Conservation (phyloP, 1,140 invertebrate genomes). For the Heliothis virescens region DNA sequence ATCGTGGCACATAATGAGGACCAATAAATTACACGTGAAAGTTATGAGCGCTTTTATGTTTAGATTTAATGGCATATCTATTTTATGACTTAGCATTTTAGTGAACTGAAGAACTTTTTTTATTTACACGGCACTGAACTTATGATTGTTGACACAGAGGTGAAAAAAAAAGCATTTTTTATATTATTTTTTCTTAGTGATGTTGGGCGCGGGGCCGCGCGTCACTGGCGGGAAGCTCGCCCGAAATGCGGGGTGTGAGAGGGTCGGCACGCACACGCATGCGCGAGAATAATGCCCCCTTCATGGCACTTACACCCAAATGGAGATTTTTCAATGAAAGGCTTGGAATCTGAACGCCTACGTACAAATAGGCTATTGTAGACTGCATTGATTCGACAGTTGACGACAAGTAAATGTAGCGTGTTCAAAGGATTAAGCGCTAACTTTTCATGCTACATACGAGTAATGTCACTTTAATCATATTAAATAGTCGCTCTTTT, state of each 20-base stretch:
- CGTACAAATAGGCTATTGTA: constrained; percentile 9
- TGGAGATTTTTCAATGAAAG: constrained; percentile 54
- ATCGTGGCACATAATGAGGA: constrained; percentile 76
- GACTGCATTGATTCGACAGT: constrained; percentile 25
- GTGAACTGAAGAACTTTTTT: constrained; percentile 28
- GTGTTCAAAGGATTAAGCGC: neutral
- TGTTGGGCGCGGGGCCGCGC: constrained; percentile 57
- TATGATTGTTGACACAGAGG: neutral
- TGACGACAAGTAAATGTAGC: constrained; percentile 4
- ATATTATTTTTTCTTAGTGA: constrained; percentile 50
- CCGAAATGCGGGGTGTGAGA: constrained; percentile 58
- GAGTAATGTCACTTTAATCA: too few species aligned
- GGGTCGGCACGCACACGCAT: constrained; percentile 62
- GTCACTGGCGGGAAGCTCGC: constrained; percentile 75
- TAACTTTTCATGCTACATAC: neutral
- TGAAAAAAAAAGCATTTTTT: constrained; percentile 24
- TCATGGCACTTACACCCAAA: constrained; percentile 45
- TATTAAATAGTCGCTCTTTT: too few species aligned
- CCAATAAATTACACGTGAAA: constrained; percentile 60
- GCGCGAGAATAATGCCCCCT: constrained; percentile 54
- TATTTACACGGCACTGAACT: constrained; percentile 43
- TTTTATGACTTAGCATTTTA: constrained; percentile 61
- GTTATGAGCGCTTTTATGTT: constrained; percentile 52
- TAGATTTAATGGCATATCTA: constrained; percentile 44
- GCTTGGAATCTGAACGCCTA: constrained; percentile 50